Conservation (phyloP, 2,888 invertebrate species). For the Papilio gigon region DNA sequence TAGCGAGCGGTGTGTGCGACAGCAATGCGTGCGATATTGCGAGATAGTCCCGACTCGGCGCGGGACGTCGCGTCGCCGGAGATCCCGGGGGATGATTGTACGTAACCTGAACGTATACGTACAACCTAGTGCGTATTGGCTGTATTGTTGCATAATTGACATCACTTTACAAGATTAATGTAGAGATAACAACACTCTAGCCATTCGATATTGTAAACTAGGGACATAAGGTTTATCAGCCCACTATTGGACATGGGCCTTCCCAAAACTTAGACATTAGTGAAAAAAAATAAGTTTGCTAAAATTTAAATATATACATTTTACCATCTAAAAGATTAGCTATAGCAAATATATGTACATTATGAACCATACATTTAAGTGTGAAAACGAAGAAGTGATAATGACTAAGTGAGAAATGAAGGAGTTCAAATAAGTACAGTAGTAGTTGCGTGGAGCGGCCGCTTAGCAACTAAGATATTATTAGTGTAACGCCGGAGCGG, state of each 20-base stretch:
- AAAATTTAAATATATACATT: not conserved
- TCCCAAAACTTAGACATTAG: too few species aligned
- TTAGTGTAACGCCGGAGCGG: slow-evolving; percentile 33
- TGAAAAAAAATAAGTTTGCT: not conserved
- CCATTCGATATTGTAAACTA: not conserved
- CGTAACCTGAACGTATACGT: slow-evolving; percentile 10
- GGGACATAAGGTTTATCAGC: too few species aligned
- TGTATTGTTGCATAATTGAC: not conserved
- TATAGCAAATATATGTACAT: not conserved
- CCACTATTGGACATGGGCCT: too few species aligned
- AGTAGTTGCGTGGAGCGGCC: slow-evolving; percentile 2
- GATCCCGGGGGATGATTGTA: slow-evolving; percentile 14
- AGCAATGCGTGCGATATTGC: slow-evolving; percentile 48
- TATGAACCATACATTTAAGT: not conserved
- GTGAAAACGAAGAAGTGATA: slow-evolving; percentile 1
- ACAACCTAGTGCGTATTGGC: slow-evolving; percentile 10
- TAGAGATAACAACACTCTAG: not conserved
- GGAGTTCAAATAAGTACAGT: slow-evolving; percentile 10
- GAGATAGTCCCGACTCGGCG: slow-evolving; percentile 48
- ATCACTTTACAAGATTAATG: slow-evolving; percentile 1
- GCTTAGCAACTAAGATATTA: slow-evolving; percentile 33
- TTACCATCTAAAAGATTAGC: not conserved
- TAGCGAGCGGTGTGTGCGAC: slow-evolving; percentile 33
- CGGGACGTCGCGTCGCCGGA: slow-evolving; percentile 45
- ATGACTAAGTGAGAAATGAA: slow-evolving; percentile 10